Conservation (phyloP, 2,888 invertebrate genomes). For the Stictocephala bisonia region DNA sequence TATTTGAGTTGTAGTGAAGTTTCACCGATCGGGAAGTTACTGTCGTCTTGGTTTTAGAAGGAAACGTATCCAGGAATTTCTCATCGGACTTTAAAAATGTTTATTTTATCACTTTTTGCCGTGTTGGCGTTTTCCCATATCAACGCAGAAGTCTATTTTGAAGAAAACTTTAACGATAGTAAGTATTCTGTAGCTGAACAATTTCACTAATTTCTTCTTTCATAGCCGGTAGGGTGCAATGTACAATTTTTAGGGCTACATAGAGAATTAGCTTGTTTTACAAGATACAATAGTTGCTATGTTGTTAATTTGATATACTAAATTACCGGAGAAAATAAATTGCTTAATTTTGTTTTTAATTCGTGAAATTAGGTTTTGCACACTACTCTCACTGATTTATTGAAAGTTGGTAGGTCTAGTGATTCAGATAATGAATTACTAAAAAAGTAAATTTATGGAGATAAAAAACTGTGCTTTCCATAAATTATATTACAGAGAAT, state of each 20-base stretch:
- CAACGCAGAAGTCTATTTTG: slow-evolving; percentile 76
- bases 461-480: too few relatives aligned
- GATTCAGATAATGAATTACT: too few relatives aligned
- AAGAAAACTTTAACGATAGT: slow-evolving; percentile 87
- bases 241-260: background rate
- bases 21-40: slow-evolving; percentile 40
- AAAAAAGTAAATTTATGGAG: too few relatives aligned
- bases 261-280: too few relatives aligned
- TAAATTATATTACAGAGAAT: too few relatives aligned
- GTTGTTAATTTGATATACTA: too few relatives aligned
- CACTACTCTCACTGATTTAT: too few relatives aligned
- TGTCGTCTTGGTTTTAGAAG: slow-evolving; percentile 62
- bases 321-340: too few relatives aligned
- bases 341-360: too few relatives aligned
- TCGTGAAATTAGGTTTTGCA: too few relatives aligned
- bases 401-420: too few relatives aligned
- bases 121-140: slow-evolving; percentile 42
- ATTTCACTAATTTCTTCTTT: background rate
- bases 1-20: slow-evolving; percentile 52
- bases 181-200: slow-evolving; percentile 65
- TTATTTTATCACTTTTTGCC: slow-evolving; percentile 23
- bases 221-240: background rate
- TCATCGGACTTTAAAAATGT: slow-evolving; percentile 17
- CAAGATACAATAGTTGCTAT: too few relatives aligned
- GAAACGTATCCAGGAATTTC: slow-evolving; percentile 47